Evolutionary conservation across 2,113 vertebrate species (phyloP).

Genomic region (Hiodon alosoides): DNA sequence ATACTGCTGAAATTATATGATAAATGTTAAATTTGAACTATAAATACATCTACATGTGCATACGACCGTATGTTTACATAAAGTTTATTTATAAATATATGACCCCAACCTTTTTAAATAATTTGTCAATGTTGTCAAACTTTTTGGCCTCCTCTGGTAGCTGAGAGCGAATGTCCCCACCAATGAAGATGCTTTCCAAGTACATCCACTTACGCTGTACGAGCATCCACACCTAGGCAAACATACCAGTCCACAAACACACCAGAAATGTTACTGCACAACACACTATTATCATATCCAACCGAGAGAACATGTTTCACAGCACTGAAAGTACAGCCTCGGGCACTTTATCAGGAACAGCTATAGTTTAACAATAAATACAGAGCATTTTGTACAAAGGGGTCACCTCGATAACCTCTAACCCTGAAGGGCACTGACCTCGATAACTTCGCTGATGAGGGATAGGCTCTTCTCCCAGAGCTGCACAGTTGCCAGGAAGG

Average conservation of each 20-base stretch:
- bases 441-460: conserved; percentile 84
- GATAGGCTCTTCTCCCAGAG: conserved; percentile 86
- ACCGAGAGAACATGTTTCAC: neutral
- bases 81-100: neutral
- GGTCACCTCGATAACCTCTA: neutral
- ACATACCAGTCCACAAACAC: neutral
- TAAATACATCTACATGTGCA: too few species aligned
- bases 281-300: neutral
- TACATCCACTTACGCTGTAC: conserved; percentile 98
- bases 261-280: neutral
- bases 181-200: conserved; percentile 88
- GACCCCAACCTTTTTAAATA: conserved; percentile 78
- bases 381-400: too few species aligned
- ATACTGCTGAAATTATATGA: neutral
- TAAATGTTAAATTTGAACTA: neutral
- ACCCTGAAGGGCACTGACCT: conserved; percentile 60
- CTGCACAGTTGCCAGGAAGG: conserved; percentile 77
- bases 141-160: conserved; percentile 87
- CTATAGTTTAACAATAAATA: too few species aligned
- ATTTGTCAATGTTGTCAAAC: conserved; percentile 79
- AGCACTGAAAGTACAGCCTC: too few species aligned
- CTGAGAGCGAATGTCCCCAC: conserved; percentile 83
- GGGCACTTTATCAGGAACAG: too few species aligned
- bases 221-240: conserved; percentile 77
- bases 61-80: neutral